Evolutionary conservation across 2,797 vertebrate genomes (phyloP), one percentile per base, ranked within the genome.

Genomic region (Loriculus beryllinus): DNA sequence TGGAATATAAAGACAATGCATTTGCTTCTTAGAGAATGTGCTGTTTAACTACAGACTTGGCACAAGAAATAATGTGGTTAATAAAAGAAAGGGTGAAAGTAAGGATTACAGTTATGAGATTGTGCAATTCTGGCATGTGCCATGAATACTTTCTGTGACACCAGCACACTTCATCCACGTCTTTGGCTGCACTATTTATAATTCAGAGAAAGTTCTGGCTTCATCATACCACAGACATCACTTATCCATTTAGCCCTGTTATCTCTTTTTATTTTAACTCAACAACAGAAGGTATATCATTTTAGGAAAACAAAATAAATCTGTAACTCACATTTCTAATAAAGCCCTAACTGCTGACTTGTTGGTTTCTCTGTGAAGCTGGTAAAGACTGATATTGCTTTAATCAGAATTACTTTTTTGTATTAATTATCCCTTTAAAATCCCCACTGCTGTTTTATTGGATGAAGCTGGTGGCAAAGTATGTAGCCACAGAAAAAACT

Each of bases 131-230:
- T 95, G 68, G 64, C 76, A 52, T 93, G 68, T 56, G 49, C 70
- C 68, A 39, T 37, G 51, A 88, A 90, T 93, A 92, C 56, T 96
- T 95, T 94, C 43, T 22, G 33, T 82, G 93, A 93, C 93, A 92
- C 81, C 60, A 93, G 26, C 77, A 86, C 68, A 86, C 51, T 95
- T 92, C 70, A 93, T 74, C 56, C 23, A 42, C 82, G 90, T 74
- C 37, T 89, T 92, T 92, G 57, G 52, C 57, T 90, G 48, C 26
- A 39, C 28, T 90, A 71, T 85, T 95, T 90, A 62, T 60, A 94
- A 84, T 60, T 77, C 71, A 94, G 71, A 80, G 68, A 92, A 94
- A 80, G 31, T 70, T 88, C 68, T 82, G 71, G 19, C 52, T 39
- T 68, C 76, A 52, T 94, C 29, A 33, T 37, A 26, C 39, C 10